Evolutionary conservation across 2,888 invertebrate genomes (phyloP), one percentile per base, ranked within the genome.

Genomic region (Mesodorylaimus sp.): DNA sequence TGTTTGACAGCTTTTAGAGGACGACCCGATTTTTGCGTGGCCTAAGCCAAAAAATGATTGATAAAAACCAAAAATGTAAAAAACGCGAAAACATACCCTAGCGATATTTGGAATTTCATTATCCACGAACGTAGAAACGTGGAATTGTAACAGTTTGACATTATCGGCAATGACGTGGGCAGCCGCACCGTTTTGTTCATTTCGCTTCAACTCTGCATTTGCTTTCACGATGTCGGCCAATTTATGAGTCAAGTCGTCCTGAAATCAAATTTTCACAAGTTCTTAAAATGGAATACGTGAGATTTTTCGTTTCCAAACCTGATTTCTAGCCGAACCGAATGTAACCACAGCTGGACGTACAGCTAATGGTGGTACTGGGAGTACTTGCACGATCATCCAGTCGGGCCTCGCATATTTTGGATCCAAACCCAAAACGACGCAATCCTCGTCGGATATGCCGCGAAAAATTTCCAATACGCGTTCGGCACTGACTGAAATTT

Each of bases 61-160:
- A 29, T 32, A 38, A 37, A n/a, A 26, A 16, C 29, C 26, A 49
- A n/a, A 13, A 47, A 29, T 23, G 16, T 16, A 16, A 24, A 3
- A 32, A 2, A 46, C 32, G 3, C 5, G 16, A 10, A 39, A 7
- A 7, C 45, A 24, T 39, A 64, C 63, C 47, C 62, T 62, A 5
- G 91, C 91, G 77, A 93, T 79, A 1, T 95, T 93, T 38, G 97
- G 97, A 81, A 95, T 87, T 61, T 95, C 95, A 70, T 99, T 99
- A 65, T 99, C 97, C 1, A 89, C 83, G 57, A 99, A 75, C 2
- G 97, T 99, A 1, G 95, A 91, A 1, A 93, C 93, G 68, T 99
- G 97, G 65, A 87, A 99, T 69, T 99, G 97, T 55, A 99, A 69
- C 82, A 95, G 83, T 70, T 89, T 87, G 2, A 89, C 85, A 67